phyloP scores from a whole-genome alignment of 1,140 invertebrate species.

The Anoplolepis gracilipes region DNA sequence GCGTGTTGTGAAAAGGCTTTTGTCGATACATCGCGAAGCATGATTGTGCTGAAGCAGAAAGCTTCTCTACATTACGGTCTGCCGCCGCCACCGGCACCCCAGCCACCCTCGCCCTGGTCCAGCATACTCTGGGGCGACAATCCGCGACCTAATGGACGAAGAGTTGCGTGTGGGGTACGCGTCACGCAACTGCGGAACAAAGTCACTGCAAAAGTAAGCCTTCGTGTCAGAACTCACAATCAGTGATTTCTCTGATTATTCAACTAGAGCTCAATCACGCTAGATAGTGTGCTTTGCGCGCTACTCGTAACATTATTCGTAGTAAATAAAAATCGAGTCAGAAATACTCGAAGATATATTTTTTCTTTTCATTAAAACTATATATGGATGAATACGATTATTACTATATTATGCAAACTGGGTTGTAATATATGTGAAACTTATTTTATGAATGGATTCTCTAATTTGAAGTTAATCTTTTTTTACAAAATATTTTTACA shows the following conservation, averaged over 20 bases:
- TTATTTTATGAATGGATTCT: background rate
- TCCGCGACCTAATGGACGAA: slow-evolving; percentile 58
- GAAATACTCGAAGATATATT: background rate
- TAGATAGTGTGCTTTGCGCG: background rate
- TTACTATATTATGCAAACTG: background rate
- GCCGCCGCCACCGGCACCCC: slow-evolving; percentile 84
- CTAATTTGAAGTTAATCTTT: background rate
- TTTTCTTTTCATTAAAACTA: background rate
- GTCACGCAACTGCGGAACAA: slow-evolving; percentile 73
- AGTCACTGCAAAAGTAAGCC: slow-evolving; percentile 76
- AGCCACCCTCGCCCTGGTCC: slow-evolving; percentile 86
- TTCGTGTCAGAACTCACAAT: background rate
- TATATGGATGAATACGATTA: background rate
- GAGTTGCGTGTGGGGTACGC: slow-evolving; percentile 63
- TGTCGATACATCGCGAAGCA: slow-evolving; percentile 51
- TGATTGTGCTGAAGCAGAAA: slow-evolving; percentile 80
- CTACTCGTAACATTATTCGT: background rate
- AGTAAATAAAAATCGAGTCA: background rate
- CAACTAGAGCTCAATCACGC: background rate
- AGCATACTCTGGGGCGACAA: slow-evolving; percentile 80
- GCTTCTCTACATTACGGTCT: slow-evolving; percentile 84
- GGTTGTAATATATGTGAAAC: background rate
- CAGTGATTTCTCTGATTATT: slow-evolving; percentile 7
- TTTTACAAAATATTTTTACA: background rate
- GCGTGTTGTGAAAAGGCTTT: background rate